Conservation (phyloP, 2,797 vertebrate genomes). For the Caiman crocodilus region DNA sequence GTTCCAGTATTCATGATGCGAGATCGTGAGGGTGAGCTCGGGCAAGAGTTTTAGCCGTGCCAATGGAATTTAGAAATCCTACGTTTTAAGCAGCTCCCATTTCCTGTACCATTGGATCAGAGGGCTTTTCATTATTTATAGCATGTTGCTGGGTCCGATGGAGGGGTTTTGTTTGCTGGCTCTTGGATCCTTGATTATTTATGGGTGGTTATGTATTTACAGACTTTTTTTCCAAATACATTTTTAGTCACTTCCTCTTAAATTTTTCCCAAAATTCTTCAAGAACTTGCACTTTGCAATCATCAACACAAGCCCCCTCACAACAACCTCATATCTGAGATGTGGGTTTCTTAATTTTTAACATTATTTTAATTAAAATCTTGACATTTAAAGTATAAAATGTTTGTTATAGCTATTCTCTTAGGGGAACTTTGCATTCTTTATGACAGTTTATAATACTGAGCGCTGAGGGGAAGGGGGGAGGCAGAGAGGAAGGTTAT, state of each 20-base stretch:
- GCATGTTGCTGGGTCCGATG: constrained; percentile 18
- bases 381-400: constrained; percentile 10
- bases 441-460: neutral
- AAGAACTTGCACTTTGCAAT: neutral
- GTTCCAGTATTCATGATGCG: neutral
- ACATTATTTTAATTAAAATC: neutral
- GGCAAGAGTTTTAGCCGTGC: neutral
- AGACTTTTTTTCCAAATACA: constrained; percentile 1
- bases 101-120: too few relatives aligned
- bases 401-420: constrained; percentile 14
- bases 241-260: constrained; percentile 40
- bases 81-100: neutral
- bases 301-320: neutral
- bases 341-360: constrained; percentile 27
- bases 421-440: constrained; percentile 30
- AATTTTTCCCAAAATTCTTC: constrained; percentile 39
- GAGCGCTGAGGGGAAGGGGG: too few relatives aligned
- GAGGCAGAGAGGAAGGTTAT: too few relatives aligned
- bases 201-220: constrained; percentile 65
- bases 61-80: constrained; percentile 17
- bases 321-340: constrained; percentile 17
- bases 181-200: constrained; percentile 57
- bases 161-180: constrained; percentile 47
- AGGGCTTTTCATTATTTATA: constrained; percentile 52
- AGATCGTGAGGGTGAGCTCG: neutral